These are phyloP conservation scores for Bovichtus diacanthus DNA, from an alignment of 2,797 vertebrate species.

Conservation along the genomic window DNA sequence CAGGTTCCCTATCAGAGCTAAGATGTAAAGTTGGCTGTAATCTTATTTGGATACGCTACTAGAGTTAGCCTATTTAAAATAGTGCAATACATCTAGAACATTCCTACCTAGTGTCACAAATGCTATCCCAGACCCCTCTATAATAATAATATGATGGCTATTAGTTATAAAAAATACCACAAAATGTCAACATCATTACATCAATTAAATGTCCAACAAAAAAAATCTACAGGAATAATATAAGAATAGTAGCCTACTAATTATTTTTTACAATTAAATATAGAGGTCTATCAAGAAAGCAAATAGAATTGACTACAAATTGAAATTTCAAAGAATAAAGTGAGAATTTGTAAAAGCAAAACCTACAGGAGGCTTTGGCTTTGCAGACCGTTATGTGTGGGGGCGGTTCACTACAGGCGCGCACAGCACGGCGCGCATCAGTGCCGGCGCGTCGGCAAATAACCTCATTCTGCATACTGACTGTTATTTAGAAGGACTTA, in stretches of 20 bases:
- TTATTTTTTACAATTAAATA: neutral
- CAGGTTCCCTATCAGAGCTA: neutral
- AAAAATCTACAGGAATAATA: neutral
- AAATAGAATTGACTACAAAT: neutral
- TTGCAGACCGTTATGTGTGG: constrained; percentile 46
- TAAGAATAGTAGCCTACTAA: neutral
- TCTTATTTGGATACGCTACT: neutral
- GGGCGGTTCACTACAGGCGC: constrained; percentile 77
- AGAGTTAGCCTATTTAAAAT: neutral
- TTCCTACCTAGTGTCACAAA: neutral
- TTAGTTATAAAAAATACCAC: neutral
- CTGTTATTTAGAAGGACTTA: constrained; percentile 43
- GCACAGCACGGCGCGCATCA: constrained; percentile 64
- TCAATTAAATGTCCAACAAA: neutral
- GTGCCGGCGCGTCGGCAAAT: constrained; percentile 59
- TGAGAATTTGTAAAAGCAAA: neutral
- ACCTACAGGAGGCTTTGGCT: constrained; percentile 6
- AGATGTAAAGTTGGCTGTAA: neutral
- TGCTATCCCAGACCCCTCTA: neutral
- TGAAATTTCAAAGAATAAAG: neutral
- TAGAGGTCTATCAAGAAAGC: neutral
- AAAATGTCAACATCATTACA: neutral
- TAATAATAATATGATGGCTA: neutral
- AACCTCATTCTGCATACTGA: constrained; percentile 57
- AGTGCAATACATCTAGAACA: neutral